Evolutionary conservation across 1,140 invertebrate genomes (phyloP), one percentile per base, ranked within the genome.

Genomic region (Leptinotarsa defecta): DNA sequence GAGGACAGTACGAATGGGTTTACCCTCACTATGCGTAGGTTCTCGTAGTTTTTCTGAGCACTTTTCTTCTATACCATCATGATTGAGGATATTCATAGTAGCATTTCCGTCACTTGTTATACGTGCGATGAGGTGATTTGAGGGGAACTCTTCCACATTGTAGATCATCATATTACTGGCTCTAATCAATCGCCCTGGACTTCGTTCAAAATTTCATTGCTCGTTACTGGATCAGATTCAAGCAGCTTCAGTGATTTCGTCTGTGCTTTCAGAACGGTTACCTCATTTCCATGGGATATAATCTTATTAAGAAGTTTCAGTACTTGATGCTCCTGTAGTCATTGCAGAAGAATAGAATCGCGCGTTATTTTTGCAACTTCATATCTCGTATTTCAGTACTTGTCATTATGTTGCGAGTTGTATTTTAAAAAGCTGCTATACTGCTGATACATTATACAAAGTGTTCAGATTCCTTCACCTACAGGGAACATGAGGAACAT

Each of bases 131-230:
- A 65, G 63, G 63, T 65, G 5, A 19, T 65, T 65, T 20, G 63
- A 65, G 19, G 2, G 24, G 2, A 20, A 65, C 63, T 65, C 63
- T 65, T 65, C 24, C 63, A 5, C 63, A 19, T 65, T 22, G 20
- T 24, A 65, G 19, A 65, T 65, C 63, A 65, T 65, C 63, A 65
- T n/a, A 24, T 24, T 65, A 27, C 63, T 65, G 20, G 20, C 63
- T 65, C 0, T 65, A 3, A 20, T 13, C 20, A n/a, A 24, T n/a
- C 20, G 63, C 8, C 19, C 20, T 24, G 20, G 20, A 24, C 20
- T 27, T 65, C 63, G 63, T 22, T 24, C 4, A 13, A 65, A 1
- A 65, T 65, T 65, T 65, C 20, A 65, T 65, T 65, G n/a, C 20
- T 19, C 63, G 11, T 65, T 65, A 17, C 63, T 3, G 20, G 3